phyloP scores from a whole-genome alignment of 2,888 invertebrate species.

The Hofmannophila pseudospretella region DNA sequence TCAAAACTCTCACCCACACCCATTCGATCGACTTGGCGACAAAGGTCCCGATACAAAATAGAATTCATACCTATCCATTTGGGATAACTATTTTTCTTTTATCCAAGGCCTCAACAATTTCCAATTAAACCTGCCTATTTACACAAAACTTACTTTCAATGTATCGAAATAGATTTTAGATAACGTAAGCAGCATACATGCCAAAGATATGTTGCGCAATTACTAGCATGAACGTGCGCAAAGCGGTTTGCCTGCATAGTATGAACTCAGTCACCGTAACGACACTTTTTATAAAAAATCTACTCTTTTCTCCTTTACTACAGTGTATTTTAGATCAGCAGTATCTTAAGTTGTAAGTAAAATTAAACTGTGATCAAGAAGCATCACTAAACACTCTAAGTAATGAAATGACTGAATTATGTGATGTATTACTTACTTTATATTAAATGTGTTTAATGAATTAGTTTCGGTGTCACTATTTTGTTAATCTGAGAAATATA shows the following conservation, averaged over 20 bases:
- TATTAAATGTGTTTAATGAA: neutral
- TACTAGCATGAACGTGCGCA: too few relatives aligned
- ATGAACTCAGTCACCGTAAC: neutral
- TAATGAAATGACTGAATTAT: neutral
- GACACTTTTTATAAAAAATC: neutral
- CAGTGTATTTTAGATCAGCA: neutral
- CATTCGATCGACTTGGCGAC: too few relatives aligned
- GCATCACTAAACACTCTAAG: conserved; percentile 8
- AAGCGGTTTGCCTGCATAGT: neutral
- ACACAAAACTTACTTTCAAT: neutral
- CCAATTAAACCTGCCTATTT: too few relatives aligned
- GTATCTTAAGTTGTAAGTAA: neutral
- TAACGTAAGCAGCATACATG: neutral
- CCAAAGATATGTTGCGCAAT: neutral
- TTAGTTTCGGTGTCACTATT: neutral
- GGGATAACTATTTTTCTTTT: too few relatives aligned
- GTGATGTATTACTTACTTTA: neutral
- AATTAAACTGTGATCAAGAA: conserved; percentile 3
- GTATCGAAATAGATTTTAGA: neutral
- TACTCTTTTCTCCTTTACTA: neutral
- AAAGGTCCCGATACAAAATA: too few relatives aligned
- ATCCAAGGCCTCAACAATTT: too few relatives aligned
- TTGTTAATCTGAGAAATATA: too few relatives aligned
- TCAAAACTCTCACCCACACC: too few relatives aligned
- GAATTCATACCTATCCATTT: too few relatives aligned